Base-by-base conservation (phyloP, 2,888 invertebrate species). In the Sesamia inferens region DNA sequence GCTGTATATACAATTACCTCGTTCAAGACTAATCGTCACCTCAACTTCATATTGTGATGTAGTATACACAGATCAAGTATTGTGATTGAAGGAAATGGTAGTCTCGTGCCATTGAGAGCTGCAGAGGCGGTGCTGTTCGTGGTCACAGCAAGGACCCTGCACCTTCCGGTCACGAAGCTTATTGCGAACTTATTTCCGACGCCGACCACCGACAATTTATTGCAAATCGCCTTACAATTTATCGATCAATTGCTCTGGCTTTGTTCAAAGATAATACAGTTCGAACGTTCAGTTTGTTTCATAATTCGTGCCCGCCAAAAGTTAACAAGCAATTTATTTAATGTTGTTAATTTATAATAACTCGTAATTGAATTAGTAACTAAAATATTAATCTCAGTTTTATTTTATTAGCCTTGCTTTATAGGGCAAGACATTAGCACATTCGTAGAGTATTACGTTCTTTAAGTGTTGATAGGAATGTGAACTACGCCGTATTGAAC, bases 91-190 rank as follows among this genome's bases (percentile, higher is more conserved):
- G 79, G 78, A 81, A 79, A 81, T 76, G 58, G 64, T 54, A 67
- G 61, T 57, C 62, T 42, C 71, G 68, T 78, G 79, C 76, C 70
- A 79, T 62, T 69, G 65, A 62, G 71, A 74, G 63, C 47, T 76
- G 69, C 68, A 70, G 78, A 81, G 59, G 73, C 74, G 71, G 69
- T 66, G 68, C 74, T 67, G 66, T 65, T 87, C 86, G 87, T 87
- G 88, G 85, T 72, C 83, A 81, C 75, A 81, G 78, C 91, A 91
- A 90, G 91, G 90, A 90, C 90, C 87, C 70, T 51, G 58, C 74
- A 78, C 86, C 89, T 93, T 93, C 93, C 93, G 93, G 93, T 91
- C 92, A 92, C 91, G 92, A 90, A 84, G 81, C 77, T 80, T 82
- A 84, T 81, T 75, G 85, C 82, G 79, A 86, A 86, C 89, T 89